Evolutionary conservation across 2,888 invertebrate species (phyloP).

Genomic region (Urechis unicinctus): DNA sequence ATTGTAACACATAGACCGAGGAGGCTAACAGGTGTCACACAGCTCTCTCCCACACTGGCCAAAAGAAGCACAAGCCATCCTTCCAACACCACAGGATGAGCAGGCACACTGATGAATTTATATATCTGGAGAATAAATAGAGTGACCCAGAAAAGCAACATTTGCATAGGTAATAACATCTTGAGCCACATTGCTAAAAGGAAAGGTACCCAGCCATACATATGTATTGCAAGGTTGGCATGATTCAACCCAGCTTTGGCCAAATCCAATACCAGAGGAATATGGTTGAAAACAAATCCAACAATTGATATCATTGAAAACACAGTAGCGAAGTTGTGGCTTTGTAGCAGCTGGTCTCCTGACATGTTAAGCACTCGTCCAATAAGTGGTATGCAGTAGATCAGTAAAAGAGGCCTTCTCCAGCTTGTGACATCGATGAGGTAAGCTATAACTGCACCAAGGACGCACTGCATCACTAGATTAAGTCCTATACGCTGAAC

Average conservation of each 20-base stretch:
- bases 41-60: slow-evolving; percentile 50
- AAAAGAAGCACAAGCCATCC: slow-evolving; percentile 49
- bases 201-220: slow-evolving; percentile 45
- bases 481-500: slow-evolving; percentile 42
- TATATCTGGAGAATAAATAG: slow-evolving; percentile 51
- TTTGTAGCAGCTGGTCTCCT: slow-evolving; percentile 37
- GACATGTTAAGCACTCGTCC: slow-evolving; percentile 52
- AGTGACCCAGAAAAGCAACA: slow-evolving; percentile 54
- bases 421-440: slow-evolving; percentile 49
- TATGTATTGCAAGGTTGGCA: slow-evolving; percentile 19
- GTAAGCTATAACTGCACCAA: slow-evolving; percentile 45
- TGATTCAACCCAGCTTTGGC: slow-evolving; percentile 13
- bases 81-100: slow-evolving; percentile 34
- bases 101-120: slow-evolving; percentile 33
- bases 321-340: slow-evolving; percentile 53
- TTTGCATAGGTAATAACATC: slow-evolving; percentile 52
- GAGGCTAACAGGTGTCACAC: slow-evolving; percentile 54
- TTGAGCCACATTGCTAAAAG: slow-evolving; percentile 50
- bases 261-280: slow-evolving; percentile 45
- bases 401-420: slow-evolving; percentile 28
- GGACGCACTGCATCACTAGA: slow-evolving; percentile 42
- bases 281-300: slow-evolving; percentile 48
- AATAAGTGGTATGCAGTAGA: slow-evolving; percentile 53
- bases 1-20: slow-evolving; percentile 54
- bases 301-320: slow-evolving; percentile 49